Evolutionary conservation across 2,113 vertebrate genomes (phyloP).

Genomic region (Microcebus murinus): DNA sequence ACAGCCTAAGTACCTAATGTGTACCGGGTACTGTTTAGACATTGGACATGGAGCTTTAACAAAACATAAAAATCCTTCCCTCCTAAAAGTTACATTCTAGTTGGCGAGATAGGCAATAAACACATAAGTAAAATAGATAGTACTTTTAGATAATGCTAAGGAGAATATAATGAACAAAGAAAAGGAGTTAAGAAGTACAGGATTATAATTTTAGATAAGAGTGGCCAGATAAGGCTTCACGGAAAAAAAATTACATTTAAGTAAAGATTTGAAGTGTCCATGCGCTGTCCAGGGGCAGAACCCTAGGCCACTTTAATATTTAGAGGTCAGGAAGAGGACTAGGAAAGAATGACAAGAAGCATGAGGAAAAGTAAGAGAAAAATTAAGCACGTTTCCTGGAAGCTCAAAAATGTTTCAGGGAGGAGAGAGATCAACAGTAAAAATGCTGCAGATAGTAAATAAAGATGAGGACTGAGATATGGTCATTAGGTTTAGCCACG

Average conservation of each 20-base stretch:
- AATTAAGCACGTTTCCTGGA: background rate
- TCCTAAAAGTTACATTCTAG: slow-evolving; percentile 10
- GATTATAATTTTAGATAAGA: slow-evolving; percentile 10
- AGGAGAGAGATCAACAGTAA: background rate
- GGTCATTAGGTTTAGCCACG: background rate
- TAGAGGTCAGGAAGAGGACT: background rate
- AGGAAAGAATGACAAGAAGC: background rate
- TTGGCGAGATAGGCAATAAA: background rate
- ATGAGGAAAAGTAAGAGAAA: background rate
- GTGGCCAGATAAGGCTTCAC: background rate
- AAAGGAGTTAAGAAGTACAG: slow-evolving; percentile 4
- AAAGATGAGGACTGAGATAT: background rate
- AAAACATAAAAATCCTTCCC: background rate
- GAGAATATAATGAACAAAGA: background rate
- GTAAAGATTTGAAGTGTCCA: slow-evolving; percentile 6
- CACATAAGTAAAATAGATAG: background rate
- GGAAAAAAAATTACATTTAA: slow-evolving; percentile 11
- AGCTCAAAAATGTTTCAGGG: background rate
- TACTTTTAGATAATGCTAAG: background rate
- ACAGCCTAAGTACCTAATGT: background rate
- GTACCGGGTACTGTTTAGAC: background rate
- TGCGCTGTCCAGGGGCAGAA: background rate
- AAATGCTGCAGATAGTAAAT: background rate
- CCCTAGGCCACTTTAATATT: background rate
- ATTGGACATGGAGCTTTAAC: background rate